Conservation (phyloP, 2,888 invertebrate species). For the Baccha elongata region DNA sequence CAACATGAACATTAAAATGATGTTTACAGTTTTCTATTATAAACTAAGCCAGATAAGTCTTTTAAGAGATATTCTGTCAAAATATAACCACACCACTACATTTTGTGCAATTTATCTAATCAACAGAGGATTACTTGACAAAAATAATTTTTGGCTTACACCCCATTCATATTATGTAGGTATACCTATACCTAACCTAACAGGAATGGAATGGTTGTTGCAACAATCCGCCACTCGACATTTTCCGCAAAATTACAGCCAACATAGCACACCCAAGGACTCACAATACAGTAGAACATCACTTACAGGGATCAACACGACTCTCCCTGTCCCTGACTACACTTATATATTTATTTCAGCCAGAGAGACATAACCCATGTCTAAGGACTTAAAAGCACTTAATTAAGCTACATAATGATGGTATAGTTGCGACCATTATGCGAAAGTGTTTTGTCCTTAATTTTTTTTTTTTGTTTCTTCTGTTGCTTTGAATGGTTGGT, state of each 20-base stretch:
- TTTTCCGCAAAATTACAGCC: slow-evolving; percentile 56
- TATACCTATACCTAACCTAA: neutral
- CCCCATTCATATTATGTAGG: slow-evolving; percentile 11
- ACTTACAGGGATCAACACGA: slow-evolving; percentile 65
- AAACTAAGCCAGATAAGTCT: slow-evolving; percentile 31
- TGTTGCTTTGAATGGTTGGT: slow-evolving; percentile 5
- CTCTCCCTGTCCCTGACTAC: slow-evolving; percentile 31
- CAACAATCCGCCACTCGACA: slow-evolving; percentile 41
- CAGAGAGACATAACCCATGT: slow-evolving; percentile 64
- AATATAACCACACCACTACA: slow-evolving; percentile 30
- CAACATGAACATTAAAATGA: neutral
- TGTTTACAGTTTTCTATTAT: slow-evolving; percentile 7
- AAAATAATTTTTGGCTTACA: slow-evolving; percentile 49
- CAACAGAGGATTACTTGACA: slow-evolving; percentile 60
- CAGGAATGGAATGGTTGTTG: slow-evolving; percentile 3
- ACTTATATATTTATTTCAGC: slow-evolving; percentile 36
- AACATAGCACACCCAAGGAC: slow-evolving; percentile 25
- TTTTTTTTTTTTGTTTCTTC: slow-evolving; percentile 37
- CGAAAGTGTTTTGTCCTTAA: slow-evolving; percentile 62
- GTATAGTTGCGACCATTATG: slow-evolving; percentile 73
- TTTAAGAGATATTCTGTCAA: slow-evolving; percentile 36
- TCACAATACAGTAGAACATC: slow-evolving; percentile 33
- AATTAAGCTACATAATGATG: slow-evolving; percentile 73
- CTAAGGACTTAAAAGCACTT: slow-evolving; percentile 72
- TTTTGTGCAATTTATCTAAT: slow-evolving; percentile 39